Evolutionary conservation across 2,888 invertebrate genomes (phyloP).

Genomic region (Noctua janthe): DNA sequence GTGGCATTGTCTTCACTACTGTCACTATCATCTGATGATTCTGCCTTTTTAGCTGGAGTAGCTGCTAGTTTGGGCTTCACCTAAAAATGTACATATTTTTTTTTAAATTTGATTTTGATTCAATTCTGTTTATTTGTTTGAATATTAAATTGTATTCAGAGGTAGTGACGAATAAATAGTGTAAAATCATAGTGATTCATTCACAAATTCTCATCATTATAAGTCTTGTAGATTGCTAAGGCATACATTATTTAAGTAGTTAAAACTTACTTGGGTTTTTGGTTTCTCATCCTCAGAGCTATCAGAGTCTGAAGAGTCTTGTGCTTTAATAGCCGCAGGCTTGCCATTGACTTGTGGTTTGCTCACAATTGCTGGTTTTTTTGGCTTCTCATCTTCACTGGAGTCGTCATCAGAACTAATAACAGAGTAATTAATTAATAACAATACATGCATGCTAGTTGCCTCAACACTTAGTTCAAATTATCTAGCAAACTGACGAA

Average conservation of each 20-base stretch:
- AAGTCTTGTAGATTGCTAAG: conserved; percentile 26
- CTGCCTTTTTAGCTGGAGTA: conserved; percentile 57
- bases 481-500: background rate
- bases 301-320: conserved; percentile 84
- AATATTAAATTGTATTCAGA: conserved; percentile 70
- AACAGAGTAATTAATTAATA: conserved; percentile 4
- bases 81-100: conserved; percentile 35
- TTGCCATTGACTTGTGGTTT: conserved; percentile 78
- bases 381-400: conserved; percentile 74
- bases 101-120: background rate
- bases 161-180: conserved; percentile 85
- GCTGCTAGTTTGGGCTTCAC: conserved; percentile 56
- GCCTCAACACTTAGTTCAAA: too few species aligned
- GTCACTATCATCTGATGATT: conserved; percentile 78
- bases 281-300: conserved; percentile 84
- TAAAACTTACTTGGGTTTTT: conserved; percentile 69
- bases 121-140: background rate
- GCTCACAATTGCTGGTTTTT: conserved; percentile 71
- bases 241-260: background rate
- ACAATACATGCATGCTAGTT: background rate
- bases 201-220: conserved; percentile 76
- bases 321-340: conserved; percentile 77
- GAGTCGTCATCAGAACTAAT: conserved; percentile 71
- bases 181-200: conserved; percentile 76
- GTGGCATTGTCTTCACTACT: conserved; percentile 70